Evolutionary conservation across 2,888 invertebrate species (phyloP), one percentile per base, ranked within the genome.

Genomic region (Nymphalis polychloros): DNA sequence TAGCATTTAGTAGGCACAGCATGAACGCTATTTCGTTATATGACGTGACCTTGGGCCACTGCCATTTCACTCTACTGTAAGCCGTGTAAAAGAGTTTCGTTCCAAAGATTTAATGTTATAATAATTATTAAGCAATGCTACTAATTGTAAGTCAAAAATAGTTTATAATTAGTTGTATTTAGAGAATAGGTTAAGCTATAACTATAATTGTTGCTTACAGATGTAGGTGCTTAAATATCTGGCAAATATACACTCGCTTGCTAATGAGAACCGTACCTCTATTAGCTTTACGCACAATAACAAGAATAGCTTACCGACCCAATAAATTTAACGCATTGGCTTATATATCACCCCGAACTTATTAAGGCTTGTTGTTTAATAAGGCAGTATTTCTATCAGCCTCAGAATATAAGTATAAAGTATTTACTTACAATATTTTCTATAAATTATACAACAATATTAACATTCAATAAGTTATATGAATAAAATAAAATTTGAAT

Each of bases 271-370:
- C 68, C 62, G 75, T 71, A 72, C 77, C 76, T 73, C 63, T 79
- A 78, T 80, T 79, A 75, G 76, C 75, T 75, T 73, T 72, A 71
- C 69, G 70, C 64, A 64, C 64, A 70, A 69, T 64, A 63, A 76
- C 75, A 73, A 74, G 23, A 65, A 77, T 75, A 73, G 67, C 63
- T n/a, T 52, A 72, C 76, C 71, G 66, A 72, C 73, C 73, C 75
- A 71, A 78, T 79, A 79, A 78, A 79, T 79, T 77, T 59, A 61
- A 68, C 49, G 64, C 57, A 31, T 55, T 41, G 64, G 35, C 53
- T 50, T 23, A 23, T 52, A 52, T 48, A 57, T 49, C 31, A 57
- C 27, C 59, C 64, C 63, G 57, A 49, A 59, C 64, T 59, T 27
- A 59, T 16, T 55, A 55, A 17, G 27, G 27, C 53, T 27, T 27